Percentiles rank a stretch among this genome's conserved stretches.
Evolutionary conservation across 2,888 invertebrate species (phyloP).

Genomic region (Epirrhoe alternata): DNA sequence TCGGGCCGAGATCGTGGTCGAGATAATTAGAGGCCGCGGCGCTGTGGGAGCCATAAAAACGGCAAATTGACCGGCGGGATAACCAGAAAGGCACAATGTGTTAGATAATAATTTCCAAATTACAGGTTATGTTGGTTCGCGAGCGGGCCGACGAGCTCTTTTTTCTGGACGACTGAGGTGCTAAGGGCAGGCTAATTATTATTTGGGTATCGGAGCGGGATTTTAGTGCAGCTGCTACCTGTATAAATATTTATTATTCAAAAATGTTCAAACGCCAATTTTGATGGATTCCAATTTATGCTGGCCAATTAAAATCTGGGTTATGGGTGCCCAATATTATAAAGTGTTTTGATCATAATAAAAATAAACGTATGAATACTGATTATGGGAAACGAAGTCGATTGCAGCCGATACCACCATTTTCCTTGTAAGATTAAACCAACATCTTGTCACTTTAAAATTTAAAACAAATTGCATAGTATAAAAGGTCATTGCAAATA

Average conservation of each 20-base stretch:
- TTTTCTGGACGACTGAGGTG: constrained; percentile 82
- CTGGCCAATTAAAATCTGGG: constrained; percentile 56
- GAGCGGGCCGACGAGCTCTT: constrained; percentile 73
- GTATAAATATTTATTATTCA: constrained; percentile 85
- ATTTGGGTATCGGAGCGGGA: constrained; percentile 82
- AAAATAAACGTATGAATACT: constrained; percentile 29
- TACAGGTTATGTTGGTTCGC: constrained; percentile 83
- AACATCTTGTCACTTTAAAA: not conserved
- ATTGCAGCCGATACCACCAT: not conserved
- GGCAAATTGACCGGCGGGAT: constrained; percentile 86
- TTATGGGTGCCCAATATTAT: constrained; percentile 40
- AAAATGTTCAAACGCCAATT: constrained; percentile 79
- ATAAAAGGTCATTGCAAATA: not conserved
- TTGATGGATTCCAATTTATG: constrained; percentile 75
- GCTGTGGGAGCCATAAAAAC: constrained; percentile 85
- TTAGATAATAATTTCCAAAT: constrained; percentile 86
- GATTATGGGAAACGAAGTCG: constrained; percentile 29
- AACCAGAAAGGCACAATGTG: constrained; percentile 86
- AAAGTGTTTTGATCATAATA: constrained; percentile 35
- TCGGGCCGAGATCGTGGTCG: constrained; percentile 80
- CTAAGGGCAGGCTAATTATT: constrained; percentile 85
- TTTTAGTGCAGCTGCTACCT: constrained; percentile 85
- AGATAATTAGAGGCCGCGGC: constrained; percentile 84
- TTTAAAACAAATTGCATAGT: not conserved
- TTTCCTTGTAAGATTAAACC: not conserved